Percentiles rank a stretch among this genome's conserved stretches.
Evolutionary conservation across 2,113 vertebrate species (phyloP).

Genomic region (Cisticola juncidis): DNA sequence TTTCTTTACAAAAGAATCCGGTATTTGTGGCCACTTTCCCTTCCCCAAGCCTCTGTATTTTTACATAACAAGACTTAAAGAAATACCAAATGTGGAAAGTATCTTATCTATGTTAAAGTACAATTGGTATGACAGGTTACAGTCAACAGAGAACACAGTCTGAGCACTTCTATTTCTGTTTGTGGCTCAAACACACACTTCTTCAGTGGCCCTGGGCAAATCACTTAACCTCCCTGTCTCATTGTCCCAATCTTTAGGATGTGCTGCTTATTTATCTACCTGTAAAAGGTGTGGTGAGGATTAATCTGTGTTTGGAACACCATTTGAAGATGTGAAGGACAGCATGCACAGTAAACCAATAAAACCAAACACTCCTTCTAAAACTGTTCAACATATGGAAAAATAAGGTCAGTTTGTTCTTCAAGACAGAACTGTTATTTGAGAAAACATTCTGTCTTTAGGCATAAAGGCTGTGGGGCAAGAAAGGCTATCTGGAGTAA

Average conservation of each 20-base stretch:
- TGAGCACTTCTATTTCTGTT: not conserved
- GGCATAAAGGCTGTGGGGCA: not conserved
- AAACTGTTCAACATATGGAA: not conserved
- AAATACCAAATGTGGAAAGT: not conserved
- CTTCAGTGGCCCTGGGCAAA: constrained; percentile 35
- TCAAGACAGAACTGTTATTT: not conserved
- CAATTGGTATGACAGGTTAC: not conserved
- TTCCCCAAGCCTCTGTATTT: not conserved
- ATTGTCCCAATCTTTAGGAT: not conserved
- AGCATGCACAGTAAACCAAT: not conserved
- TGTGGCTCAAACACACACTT: not conserved
- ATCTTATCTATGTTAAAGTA: not conserved
- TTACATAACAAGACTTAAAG: not conserved
- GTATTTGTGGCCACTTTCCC: not conserved
- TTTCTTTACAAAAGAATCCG: not conserved
- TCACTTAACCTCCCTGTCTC: constrained; percentile 17
- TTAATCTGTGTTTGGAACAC: not conserved
- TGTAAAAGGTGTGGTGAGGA: constrained; percentile 11
- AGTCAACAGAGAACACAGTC: not conserved
- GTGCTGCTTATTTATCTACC: not conserved
- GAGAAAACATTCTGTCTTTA: not conserved
- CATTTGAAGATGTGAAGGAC: not conserved
- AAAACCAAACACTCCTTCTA: not conserved
- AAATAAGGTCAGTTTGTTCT: not conserved
- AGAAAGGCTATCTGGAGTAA: not conserved